Evolutionary conservation across 2,888 invertebrate genomes (phyloP).

Genomic region (Lacanobia oleracea): DNA sequence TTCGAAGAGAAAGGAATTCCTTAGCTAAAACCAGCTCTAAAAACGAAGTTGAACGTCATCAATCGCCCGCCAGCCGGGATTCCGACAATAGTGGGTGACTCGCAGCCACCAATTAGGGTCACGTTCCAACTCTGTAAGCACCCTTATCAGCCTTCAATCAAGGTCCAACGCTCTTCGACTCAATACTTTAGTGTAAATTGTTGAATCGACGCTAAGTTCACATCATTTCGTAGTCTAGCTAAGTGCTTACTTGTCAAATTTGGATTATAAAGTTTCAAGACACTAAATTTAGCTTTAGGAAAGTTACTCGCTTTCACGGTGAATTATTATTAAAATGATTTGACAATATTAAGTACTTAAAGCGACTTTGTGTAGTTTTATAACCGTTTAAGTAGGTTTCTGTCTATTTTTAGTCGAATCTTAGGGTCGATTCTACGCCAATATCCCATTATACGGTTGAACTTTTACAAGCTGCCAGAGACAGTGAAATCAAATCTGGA

Average conservation of each 20-base stretch:
- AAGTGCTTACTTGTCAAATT: constrained; percentile 16
- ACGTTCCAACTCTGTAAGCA: constrained; percentile 53
- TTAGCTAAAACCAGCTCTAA: constrained; percentile 15
- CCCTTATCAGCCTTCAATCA: constrained; percentile 61
- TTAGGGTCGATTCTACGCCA: too few relatives aligned
- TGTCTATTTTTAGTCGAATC: too few relatives aligned
- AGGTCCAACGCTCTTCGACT: constrained; percentile 40
- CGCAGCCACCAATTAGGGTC: constrained; percentile 59
- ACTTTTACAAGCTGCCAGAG: too few relatives aligned
- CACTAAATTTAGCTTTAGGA: too few relatives aligned
- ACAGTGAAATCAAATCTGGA: too few relatives aligned
- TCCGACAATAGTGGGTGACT: constrained; percentile 58
- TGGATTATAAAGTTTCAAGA: constrained; percentile 9
- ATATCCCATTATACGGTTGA: not conserved
- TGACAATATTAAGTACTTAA: too few relatives aligned
- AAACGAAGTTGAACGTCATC: constrained; percentile 56
- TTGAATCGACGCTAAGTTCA: constrained; percentile 8
- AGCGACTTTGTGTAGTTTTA: too few relatives aligned
- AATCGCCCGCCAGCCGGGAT: constrained; percentile 52
- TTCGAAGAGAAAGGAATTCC: not conserved
- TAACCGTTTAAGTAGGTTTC: too few relatives aligned
- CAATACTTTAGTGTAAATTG: constrained; percentile 36
- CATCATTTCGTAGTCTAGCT: constrained; percentile 4
- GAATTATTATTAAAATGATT: too few relatives aligned
- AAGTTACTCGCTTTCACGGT: too few relatives aligned